Base-by-base conservation (phyloP, 2,888 invertebrate species). In the Scaptomyza reducta region DNA sequence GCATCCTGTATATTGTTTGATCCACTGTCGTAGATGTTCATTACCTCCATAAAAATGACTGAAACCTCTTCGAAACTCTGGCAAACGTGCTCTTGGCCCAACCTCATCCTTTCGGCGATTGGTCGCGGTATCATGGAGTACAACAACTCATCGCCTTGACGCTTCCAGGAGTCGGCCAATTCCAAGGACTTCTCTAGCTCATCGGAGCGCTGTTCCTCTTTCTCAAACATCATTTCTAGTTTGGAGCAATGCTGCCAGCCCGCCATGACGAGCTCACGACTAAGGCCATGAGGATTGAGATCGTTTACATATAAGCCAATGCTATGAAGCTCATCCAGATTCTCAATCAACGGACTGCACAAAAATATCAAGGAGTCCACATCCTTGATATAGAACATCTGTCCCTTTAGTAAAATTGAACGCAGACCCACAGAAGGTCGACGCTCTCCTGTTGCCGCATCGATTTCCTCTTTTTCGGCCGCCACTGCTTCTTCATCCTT, bases 81-180 rank as follows among this genome's bases (percentile, higher is more conserved):
- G 90, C 97, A 97, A n/a, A 97, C 97, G 47, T 94, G 94, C 84
- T 95, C 95, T 65, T 95, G 94, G 0, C 97, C 97, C 16, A 94
- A 92, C 64, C 96, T 93, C 79, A 98, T 93, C 70, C 95, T 94
- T 86, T 97, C 96, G 0, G 97, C 97, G n/a, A 97, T 95, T 3
- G 95, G 94, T 84, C 95, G 94, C 0, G 98, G 98, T 87, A 98
- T 97, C 97, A 98, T 98, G 0, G 97, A 97, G 89, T 97, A 97
- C 0, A 98, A 92, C 4, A 98, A 92, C 75, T 96, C 96, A 88
- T 98, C 97, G 0, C 97, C 96, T 74, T 96, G 94, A 64, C 95
- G 94, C 90, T 97, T 96, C 97, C 97, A 97, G 31, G 95, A 94
- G 88, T 97, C 97, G 14, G 96, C 92, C 18, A 97, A 92, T 54